phyloP scores from a whole-genome alignment of 2,888 invertebrate species.

The Tiliacea aurago region DNA sequence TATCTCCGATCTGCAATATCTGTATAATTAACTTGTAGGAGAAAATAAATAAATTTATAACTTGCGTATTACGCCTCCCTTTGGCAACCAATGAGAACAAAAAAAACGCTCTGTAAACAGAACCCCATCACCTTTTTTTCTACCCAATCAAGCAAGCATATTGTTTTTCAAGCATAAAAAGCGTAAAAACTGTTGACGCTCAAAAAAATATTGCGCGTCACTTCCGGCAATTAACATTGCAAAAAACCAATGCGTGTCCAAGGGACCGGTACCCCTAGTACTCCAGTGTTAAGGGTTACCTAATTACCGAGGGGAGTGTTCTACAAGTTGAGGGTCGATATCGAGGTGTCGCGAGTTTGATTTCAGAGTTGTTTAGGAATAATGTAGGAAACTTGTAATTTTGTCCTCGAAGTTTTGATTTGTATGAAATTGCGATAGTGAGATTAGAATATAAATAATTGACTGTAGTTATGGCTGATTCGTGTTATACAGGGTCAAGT shows the following conservation, averaged over 20 bases:
- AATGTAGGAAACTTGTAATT: neutral
- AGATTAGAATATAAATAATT: too few relatives aligned
- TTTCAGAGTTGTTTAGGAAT: constrained; percentile 1
- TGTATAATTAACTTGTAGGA: too few relatives aligned
- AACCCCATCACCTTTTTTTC: constrained; percentile 12
- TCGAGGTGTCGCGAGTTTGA: neutral
- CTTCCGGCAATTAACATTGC: constrained; percentile 68
- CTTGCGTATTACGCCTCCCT: neutral
- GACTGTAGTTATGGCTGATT: too few relatives aligned
- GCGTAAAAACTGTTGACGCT: constrained; percentile 69
- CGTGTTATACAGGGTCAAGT: too few relatives aligned
- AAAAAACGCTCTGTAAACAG: constrained; percentile 9
- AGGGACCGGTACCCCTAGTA: constrained; percentile 47
- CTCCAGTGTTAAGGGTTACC: constrained; percentile 67
- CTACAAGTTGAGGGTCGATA: constrained; percentile 19
- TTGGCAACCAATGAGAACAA: neutral
- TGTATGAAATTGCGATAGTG: neutral
- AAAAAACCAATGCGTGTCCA: constrained; percentile 46
- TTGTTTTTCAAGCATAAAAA: constrained; percentile 62
- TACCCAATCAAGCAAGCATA: constrained; percentile 40
- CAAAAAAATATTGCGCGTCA: constrained; percentile 55
- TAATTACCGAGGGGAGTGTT: constrained; percentile 72
- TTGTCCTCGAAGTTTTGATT: neutral
- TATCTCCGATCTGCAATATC: too few relatives aligned
- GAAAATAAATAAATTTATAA: too few relatives aligned